Evolutionary conservation across 1,140 invertebrate species (phyloP).

Genomic region (Cotesia glomerata): DNA sequence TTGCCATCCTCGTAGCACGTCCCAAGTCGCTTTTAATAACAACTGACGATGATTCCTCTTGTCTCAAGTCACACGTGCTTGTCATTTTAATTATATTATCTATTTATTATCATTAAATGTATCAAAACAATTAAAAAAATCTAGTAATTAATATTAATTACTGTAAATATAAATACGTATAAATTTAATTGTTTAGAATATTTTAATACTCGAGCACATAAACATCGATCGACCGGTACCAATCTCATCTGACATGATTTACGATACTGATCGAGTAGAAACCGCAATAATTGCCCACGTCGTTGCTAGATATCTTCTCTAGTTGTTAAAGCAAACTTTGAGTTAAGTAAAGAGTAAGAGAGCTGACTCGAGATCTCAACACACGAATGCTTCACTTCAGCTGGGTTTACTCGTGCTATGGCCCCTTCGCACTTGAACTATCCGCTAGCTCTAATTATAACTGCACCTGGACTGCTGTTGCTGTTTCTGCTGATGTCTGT

Average conservation of each 20-base stretch:
- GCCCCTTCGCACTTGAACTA: conserved; percentile 26
- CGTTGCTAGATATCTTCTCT: neutral
- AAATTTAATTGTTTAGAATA: too few relatives aligned
- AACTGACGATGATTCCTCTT: neutral
- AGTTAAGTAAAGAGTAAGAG: neutral
- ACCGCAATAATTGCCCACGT: conserved; percentile 24
- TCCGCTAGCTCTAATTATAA: conserved; percentile 30
- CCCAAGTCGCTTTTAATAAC: neutral
- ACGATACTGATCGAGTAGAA: conserved; percentile 12
- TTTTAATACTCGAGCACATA: too few relatives aligned
- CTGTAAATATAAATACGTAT: neutral
- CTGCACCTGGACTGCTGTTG: conserved; percentile 27
- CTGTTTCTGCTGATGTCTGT: neutral
- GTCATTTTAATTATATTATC: too few relatives aligned
- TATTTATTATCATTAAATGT: too few relatives aligned
- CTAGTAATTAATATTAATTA: neutral
- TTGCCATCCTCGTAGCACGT: neutral
- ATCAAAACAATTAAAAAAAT: neutral
- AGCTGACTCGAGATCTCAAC: neutral
- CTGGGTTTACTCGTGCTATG: neutral
- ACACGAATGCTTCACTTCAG: neutral
- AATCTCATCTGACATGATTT: conserved; percentile 10
- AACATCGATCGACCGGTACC: neutral
- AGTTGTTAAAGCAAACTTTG: too few relatives aligned
- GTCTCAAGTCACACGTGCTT: too few relatives aligned